phyloP scores from a whole-genome alignment of 2,797 vertebrate species.

The Tangara arthus region DNA sequence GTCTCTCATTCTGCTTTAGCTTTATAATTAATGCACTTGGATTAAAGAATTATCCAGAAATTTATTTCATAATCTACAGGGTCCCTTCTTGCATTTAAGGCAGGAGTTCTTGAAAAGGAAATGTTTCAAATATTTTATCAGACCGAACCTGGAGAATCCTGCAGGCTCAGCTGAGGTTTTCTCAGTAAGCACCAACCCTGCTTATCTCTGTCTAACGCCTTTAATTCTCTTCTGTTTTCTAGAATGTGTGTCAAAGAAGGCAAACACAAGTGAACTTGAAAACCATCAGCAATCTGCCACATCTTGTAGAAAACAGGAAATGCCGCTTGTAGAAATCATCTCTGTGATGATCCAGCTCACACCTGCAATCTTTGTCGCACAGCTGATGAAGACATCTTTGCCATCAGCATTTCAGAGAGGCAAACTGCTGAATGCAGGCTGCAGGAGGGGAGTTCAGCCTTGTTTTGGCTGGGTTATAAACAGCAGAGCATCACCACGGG shows the following conservation, averaged over 20 bases:
- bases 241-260: neutral
- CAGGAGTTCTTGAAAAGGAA: neutral
- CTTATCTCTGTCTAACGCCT: neutral
- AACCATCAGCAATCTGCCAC: neutral
- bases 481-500: neutral
- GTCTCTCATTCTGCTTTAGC: neutral
- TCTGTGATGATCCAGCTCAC: neutral
- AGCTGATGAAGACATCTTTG: neutral
- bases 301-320: neutral
- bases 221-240: neutral
- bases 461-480: neutral
- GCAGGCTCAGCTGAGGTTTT: neutral
- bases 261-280: neutral
- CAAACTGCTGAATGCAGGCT: neutral
- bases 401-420: neutral
- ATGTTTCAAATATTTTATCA: neutral
- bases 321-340: neutral
- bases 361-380: neutral
- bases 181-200: neutral
- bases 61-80: neutral
- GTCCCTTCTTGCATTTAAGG: neutral
- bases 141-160: neutral
- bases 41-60: neutral
- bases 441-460: neutral
- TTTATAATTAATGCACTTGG: neutral